These are phyloP conservation scores for Synanthedon vespiformis DNA, from an alignment of 2,888 invertebrate genomes.

Conservation along the genomic window DNA sequence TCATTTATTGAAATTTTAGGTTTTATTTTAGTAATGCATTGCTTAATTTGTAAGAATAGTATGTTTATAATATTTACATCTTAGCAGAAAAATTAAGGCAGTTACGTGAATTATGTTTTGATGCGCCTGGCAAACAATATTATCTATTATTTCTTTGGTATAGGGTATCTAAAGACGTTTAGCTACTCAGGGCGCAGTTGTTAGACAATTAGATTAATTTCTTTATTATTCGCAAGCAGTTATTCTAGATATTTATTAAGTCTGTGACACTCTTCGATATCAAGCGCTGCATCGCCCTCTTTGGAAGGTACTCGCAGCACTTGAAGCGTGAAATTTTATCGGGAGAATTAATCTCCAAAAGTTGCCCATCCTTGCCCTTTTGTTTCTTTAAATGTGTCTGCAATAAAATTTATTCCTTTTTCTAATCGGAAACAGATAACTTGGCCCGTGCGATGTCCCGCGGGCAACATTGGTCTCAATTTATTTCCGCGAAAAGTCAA, in stretches of 20 bases:
- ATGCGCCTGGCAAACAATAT: no score
- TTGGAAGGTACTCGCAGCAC: constrained; percentile 43
- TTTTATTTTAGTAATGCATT: no score
- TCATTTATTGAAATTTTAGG: no score
- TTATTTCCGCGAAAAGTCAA: constrained; percentile 7
- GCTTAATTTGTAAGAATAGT: no score
- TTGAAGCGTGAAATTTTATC: constrained; percentile 66
- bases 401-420: constrained; percentile 53
- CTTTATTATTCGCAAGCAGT: no score
- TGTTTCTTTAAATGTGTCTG: constrained; percentile 45
- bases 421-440: constrained; percentile 54
- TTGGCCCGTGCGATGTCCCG: constrained; percentile 26
- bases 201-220: no score
- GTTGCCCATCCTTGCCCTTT: constrained; percentile 45
- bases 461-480: constrained; percentile 17
- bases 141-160: no score
- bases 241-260: constrained; percentile 7
- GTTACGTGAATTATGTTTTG: no score
- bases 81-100: no score
- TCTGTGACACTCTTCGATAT: constrained; percentile 34
- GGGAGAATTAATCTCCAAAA: constrained; percentile 63
- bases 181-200: no score
- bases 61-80: no score
- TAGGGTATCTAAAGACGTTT: no score
- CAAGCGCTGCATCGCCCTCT: constrained; percentile 32